Base-by-base conservation (phyloP, 2,888 invertebrate genomes). In the Drosophila fulvimacula region DNA sequence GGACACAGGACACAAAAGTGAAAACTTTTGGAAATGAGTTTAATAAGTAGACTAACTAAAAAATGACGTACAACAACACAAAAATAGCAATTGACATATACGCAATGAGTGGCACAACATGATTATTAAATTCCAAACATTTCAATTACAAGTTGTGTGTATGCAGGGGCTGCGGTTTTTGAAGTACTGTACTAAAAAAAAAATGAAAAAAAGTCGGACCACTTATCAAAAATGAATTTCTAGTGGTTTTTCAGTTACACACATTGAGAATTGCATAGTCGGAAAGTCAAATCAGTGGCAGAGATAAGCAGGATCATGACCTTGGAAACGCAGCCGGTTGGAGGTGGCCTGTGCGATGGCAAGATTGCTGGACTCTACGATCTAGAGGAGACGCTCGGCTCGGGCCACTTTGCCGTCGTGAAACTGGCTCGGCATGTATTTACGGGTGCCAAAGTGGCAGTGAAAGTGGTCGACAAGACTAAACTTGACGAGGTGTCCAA, bases 381-480 rank as follows among this genome's bases (percentile, higher is more conserved):
- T 93, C 94, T 99, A 91, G 97, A 98, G 93, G 97, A 98, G 92
- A 99, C 99, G 5, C 95, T 99, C 65, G 99, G 99, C 52, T 96
- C 98, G 70, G 99, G 99, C 68, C 99, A 99, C 93, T 99, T 99
- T 94, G 99, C 99, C 73, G 98, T 99, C 74, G 99, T 99, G 49
- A 99, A 99, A 94, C 94, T 98, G 77, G 99, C 99, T 30, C 94
- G 98, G 77, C 99, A 99, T 94, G 99, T 99, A 66, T 99, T 99
- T 93, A 99, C 99, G 58, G 99, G 99, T 39, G 98, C 98, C 94
- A 98, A 98, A 93, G 99, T 99, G 64, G 98, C 98, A 62, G 98
- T 98, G 60, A 98, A 98, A 95, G 97, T 99, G 73, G 99, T 99
- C 90, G 99, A 99, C 93, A 99, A 99, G 93, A 97, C 96, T 88